Evolutionary conservation across 2,888 invertebrate genomes (phyloP), one percentile per base, ranked within the genome.

Genomic region (Apotomis capreana): DNA sequence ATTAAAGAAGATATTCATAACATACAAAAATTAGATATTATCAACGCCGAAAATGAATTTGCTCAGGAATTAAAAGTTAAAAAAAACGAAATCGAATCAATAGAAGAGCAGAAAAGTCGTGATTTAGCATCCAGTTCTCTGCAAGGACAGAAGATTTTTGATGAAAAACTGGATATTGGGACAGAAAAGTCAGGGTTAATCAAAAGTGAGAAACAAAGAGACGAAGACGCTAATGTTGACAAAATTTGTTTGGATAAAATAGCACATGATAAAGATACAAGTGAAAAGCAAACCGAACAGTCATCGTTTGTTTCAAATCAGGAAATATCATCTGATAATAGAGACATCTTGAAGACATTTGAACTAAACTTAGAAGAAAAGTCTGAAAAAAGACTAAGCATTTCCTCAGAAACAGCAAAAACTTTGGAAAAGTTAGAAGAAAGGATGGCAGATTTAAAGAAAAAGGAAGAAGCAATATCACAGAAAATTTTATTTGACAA

Each of bases 371-470:
- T 26, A 6, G 62, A 71, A 71, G 67, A 71, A 62, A 74, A 73
- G 69, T 63, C 80, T 26, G 86, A 87, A 74, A 83, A 78, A 75
- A 81, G 78, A 74, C 69, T 91, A 26, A 89, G 84, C 57, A 76
- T 78, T 0, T 85, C 90, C n/a, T 80, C 88, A 74, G 87, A 90
- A 75, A 85, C 91, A 26, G 88, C 92, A 3, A 91, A 89, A 79
- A 92, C 92, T 5, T 78, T 92, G 72, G 92, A 92, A 85, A 92
- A 90, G 72, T 78, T 92, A 40, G 92, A 92, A 82, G 92, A 92
- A 83, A 92, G 90, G 84, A 87, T 91, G 40, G 81, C 89, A 3
- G 87, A 89, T 70, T 77, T 92, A 49, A 91, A 89, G 76, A 85
- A 81, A 74, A 88, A 83, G 77, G 90, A 88, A 73, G 83, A 84